Base-by-base conservation (phyloP, 2,113 vertebrate species). In the Puntigrus tetrazona region DNA sequence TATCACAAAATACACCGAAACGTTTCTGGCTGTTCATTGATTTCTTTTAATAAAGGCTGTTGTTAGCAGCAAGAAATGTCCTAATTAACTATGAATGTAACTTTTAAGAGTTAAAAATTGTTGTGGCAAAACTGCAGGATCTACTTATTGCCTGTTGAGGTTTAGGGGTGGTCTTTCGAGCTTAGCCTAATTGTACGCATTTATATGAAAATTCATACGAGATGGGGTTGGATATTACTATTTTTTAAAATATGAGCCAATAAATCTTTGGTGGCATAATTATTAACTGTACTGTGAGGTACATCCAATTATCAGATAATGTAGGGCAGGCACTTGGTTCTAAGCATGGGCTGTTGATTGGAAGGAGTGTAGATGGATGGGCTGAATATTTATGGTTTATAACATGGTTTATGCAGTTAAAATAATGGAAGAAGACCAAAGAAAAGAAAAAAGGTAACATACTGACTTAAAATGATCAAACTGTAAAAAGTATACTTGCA, bases 1-100 rank as follows among this genome's bases (percentile, higher is more conserved):
- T 93, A 91, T 90, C 89, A 93, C 92, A 20, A 78, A 61, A 78
- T 61, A 43, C 47, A 22, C 41, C n/a, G 11, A 20, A 41, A 29
- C 16, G 38, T 41, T 78, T 63, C 22, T 43, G 77, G 38, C 34
- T 63, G 22, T 41, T 78, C 27, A 38, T 78, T 78, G 31, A 78
- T 78, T 36, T 38, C 6, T 25, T 38, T 16, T 20, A 87, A 55
- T 45, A 31, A 41, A 38, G 85, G 45, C 20, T 70, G 7, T 25
- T 14, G 36, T 72, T 72, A 7, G 22, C 36, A 36, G 31, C 20
- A 72, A 72, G 5, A 72, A 72, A 20, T 70, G 67, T 41, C 20
- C 2, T 41, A 41, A 50, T 50, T 4, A 6, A n/a, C 20, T n/a
- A n/a, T n/a, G 20, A 57, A 57, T 57, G 52, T 8, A 22, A 20